Conservation (phyloP, 35 echinoderm and acorn worm genomes). For the Lytechinus variegatus region DNA sequence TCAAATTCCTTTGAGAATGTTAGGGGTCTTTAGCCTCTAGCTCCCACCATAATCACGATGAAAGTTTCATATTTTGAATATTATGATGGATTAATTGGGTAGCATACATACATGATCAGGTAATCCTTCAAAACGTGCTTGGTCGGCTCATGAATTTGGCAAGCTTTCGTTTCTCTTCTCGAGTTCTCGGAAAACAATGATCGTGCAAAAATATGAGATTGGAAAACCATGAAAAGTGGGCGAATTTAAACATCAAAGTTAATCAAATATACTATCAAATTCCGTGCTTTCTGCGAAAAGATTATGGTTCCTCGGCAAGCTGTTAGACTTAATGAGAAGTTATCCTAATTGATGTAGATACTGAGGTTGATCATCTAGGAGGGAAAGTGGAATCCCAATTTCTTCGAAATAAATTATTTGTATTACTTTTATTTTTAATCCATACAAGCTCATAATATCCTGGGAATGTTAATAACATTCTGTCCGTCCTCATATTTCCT, state of each 20-base stretch:
- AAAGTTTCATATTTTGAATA: too few relatives aligned
- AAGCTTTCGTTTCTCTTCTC: neutral
- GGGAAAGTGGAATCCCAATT: neutral
- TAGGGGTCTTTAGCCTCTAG: too few relatives aligned
- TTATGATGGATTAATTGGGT: too few relatives aligned
- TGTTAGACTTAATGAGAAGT: neutral
- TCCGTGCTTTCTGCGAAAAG: neutral
- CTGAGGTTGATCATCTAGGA: neutral
- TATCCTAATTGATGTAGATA: neutral
- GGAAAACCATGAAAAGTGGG: neutral
- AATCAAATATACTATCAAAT: neutral
- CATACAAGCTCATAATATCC: neutral
- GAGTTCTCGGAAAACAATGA: neutral
- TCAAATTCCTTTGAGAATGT: too few relatives aligned
- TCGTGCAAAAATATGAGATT: neutral
- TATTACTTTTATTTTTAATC: neutral
- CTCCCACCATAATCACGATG: too few relatives aligned
- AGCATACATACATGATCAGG: neutral
- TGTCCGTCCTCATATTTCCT: neutral
- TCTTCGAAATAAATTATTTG: neutral
- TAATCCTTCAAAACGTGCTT: neutral
- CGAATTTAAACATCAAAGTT: neutral
- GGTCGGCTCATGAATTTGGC: neutral
- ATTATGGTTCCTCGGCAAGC: neutral
- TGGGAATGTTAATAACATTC: neutral